Percentiles rank a stretch among this genome's conserved stretches.
Conservation (phyloP, 2,888 invertebrate species). For the Halictus ligatus region DNA sequence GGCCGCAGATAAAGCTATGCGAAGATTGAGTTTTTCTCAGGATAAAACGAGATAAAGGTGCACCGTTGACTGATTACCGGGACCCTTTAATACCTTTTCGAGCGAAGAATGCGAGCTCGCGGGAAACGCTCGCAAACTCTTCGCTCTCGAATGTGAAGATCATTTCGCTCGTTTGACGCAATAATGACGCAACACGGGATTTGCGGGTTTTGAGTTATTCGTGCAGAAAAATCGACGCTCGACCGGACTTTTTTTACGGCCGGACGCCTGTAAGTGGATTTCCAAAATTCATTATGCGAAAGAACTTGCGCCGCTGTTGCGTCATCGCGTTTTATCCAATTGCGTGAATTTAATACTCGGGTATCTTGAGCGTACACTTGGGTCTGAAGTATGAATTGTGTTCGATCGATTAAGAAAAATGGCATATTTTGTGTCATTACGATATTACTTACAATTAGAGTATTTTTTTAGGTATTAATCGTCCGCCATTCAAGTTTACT, state of each 20-base stretch:
- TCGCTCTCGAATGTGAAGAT: neutral
- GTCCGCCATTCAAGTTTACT: too few species aligned
- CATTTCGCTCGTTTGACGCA: neutral
- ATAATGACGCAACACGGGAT: neutral
- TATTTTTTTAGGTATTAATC: too few species aligned
- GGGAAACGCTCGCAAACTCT: neutral
- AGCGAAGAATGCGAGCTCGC: neutral
- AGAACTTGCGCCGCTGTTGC: neutral
- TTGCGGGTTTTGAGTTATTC: neutral
- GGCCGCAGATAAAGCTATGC: constrained; percentile 18
- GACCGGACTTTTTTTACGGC: neutral
- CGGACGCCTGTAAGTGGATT: neutral
- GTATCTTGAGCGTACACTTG: neutral
- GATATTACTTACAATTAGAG: too few species aligned
- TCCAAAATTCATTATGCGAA: neutral
- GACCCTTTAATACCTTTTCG: constrained; percentile 30
- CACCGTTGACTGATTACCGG: constrained; percentile 34
- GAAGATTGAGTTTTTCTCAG: constrained; percentile 36
- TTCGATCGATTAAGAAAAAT: neutral
- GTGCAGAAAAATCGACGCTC: neutral
- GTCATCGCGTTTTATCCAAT: neutral
- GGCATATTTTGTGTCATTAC: too few species aligned
- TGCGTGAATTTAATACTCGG: neutral
- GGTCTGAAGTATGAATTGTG: neutral
- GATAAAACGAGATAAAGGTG: constrained; percentile 31